Percentiles rank a stretch among this genome's conserved stretches.
These are phyloP conservation scores for Ifrita kowaldi DNA, from an alignment of 2,113 vertebrate genomes.

Conservation along the genomic window DNA sequence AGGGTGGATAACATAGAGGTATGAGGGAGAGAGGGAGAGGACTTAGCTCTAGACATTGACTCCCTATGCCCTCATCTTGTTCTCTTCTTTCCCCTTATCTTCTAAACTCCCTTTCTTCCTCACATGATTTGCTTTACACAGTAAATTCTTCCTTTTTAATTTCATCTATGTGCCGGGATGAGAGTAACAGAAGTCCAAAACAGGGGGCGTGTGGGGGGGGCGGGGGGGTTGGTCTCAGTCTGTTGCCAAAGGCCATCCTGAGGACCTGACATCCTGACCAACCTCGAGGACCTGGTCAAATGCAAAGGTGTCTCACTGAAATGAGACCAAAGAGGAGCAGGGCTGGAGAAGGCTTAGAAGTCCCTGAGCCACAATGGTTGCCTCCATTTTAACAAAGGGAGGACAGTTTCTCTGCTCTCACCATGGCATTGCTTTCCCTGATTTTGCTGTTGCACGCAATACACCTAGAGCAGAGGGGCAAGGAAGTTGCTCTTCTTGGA, in stretches of 20 bases:
- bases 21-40: not conserved
- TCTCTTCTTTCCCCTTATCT: not conserved
- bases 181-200: not conserved
- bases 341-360: not conserved
- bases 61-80: not conserved
- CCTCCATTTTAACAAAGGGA: not conserved
- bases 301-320: not conserved
- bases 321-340: not conserved
- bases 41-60: not conserved
- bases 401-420: not conserved
- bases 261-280: not conserved
- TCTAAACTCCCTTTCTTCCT: not conserved
- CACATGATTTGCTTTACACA: not conserved
- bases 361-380: not conserved
- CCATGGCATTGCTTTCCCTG: not conserved
- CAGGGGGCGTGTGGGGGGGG: rapidly evolving
- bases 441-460: not conserved
- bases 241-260: not conserved
- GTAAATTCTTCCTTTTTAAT: not conserved
- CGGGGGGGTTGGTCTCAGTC: too few species aligned
- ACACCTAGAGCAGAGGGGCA: not conserved
- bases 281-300: not conserved
- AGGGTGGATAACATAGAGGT: not conserved
- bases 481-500: not conserved
- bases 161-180: not conserved